Percentiles rank a stretch among this genome's conserved stretches.
Conservation (phyloP, 1,140 invertebrate genomes). For the Lethrus apterus region DNA sequence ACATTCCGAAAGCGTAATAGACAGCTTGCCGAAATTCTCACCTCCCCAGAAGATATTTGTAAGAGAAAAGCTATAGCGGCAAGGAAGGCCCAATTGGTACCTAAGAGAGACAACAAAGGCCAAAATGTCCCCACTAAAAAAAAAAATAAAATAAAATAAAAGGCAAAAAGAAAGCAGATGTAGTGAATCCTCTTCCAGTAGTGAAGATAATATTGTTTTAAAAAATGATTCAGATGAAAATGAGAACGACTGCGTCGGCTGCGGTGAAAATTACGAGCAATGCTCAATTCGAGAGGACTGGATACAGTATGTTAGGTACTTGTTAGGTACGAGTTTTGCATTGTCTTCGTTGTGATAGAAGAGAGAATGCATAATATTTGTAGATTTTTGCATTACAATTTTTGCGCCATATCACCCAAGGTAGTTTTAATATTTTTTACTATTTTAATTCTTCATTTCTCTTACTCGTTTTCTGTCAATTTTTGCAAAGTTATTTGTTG, state of each 20-base stretch:
- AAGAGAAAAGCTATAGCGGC: no score
- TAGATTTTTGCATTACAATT: no score
- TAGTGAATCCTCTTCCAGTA: background rate
- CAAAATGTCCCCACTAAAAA: background rate
- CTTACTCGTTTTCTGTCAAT: no score
- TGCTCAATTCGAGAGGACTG: constrained; percentile 9
- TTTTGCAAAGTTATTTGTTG: no score
- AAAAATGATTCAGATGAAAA: background rate
- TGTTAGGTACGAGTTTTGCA: constrained; percentile 4
- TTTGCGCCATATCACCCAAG: no score
- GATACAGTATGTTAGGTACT: constrained; percentile 8
- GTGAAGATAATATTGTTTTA: background rate
- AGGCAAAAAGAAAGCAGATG: background rate
- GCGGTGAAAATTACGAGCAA: constrained; percentile 5
- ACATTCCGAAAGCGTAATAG: background rate
- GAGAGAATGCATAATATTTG: no score
- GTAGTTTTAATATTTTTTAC: no score
- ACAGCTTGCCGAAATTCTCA: constrained; percentile 2
- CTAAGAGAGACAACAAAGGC: background rate
- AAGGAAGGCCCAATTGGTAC: background rate
- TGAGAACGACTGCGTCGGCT: background rate
- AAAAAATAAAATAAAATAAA: no score
- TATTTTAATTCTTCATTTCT: no score
- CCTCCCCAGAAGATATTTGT: background rate
- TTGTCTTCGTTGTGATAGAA: constrained; percentile 2